Percentiles rank a stretch among this genome's conserved stretches.
phyloP scores from a whole-genome alignment of 2,113 vertebrate genomes.

The Paradoxurus hermaphroditus region DNA sequence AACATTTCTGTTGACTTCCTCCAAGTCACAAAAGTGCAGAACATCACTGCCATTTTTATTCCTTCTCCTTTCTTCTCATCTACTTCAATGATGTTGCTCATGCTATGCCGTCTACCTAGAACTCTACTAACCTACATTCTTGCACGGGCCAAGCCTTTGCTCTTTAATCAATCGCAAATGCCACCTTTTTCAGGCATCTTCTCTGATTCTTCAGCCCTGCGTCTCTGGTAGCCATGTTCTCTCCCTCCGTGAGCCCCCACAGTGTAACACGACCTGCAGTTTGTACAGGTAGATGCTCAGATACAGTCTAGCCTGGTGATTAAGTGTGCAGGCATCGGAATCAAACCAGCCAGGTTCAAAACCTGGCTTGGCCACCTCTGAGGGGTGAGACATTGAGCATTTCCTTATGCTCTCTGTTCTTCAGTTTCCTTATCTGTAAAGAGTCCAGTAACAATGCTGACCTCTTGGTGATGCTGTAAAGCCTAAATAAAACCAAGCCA shows the following conservation, averaged over 20 bases:
- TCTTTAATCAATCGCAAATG: neutral
- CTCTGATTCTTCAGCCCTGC: neutral
- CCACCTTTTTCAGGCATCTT: neutral
- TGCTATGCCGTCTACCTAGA: neutral
- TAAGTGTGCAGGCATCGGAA: accelerated
- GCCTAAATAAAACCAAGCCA: neutral
- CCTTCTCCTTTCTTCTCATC: neutral
- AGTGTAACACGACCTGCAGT: accelerated
- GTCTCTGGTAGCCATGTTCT: neutral
- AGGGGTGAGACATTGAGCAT: neutral
- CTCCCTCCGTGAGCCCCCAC: neutral
- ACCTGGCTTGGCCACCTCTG: neutral
- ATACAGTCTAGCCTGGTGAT: neutral
- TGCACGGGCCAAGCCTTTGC: neutral
- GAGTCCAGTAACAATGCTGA: too few species aligned
- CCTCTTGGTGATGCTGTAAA: neutral
- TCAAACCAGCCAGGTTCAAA: neutral
- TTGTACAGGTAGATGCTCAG: too few species aligned
- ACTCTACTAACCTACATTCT: neutral
- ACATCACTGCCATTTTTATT: neutral
- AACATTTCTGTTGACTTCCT: neutral
- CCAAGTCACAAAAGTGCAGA: neutral
- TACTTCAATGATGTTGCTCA: neutral
- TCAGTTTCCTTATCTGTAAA: neutral
- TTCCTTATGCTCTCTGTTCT: neutral